Evolutionary conservation across 2,888 invertebrate genomes (phyloP), one percentile per base, ranked within the genome.

Genomic region (Philonicus albiceps): DNA sequence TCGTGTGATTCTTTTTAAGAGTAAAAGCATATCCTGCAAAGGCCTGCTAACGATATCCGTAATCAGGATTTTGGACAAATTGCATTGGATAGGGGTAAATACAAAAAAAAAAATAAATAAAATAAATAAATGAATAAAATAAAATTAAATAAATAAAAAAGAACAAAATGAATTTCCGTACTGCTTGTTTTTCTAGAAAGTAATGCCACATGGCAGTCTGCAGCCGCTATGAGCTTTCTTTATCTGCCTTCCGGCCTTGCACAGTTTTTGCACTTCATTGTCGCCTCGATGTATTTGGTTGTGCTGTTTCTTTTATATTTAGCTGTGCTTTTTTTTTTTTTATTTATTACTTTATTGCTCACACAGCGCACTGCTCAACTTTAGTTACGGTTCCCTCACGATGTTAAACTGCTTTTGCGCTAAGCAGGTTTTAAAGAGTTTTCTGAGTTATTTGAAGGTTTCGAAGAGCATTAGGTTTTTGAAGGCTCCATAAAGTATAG

Each of bases 191-290:
- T 30, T n/a, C 27, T 27, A 43, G 76, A 76, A 76, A 76, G 76
- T 27, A 43, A 76, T 40, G 34, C 80, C 11, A 43, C 11, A 43
- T 80, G 31, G 16, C 31, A 49, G n/a, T 13, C 49, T 27, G 53
- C 30, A 40, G 76, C 30, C 22, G 31, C n/a, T 55, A 31, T 53
- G 80, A 80, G 80, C 80, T 80, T 80, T 80, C 49, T 80, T 80
- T 80, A 53, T 80, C 80, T 80, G 53, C 16, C 16, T 80, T 80
- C 55, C 80, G 80, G 49, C 80, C 80, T 80, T 80, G 80, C 49
- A 43, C 78, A 80, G 16, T 80, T 80, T 43, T 80, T 80, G 31
- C 49, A 37, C 76, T 76, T 22, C 76, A 19, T 76, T 76, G 40
- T 76, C 76, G 76, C 37, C 43, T 34, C 37, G 19, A 37, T 31